Evolutionary conservation across 2,888 invertebrate species (phyloP).

Genomic region (Anoplius nigerrimus): DNA sequence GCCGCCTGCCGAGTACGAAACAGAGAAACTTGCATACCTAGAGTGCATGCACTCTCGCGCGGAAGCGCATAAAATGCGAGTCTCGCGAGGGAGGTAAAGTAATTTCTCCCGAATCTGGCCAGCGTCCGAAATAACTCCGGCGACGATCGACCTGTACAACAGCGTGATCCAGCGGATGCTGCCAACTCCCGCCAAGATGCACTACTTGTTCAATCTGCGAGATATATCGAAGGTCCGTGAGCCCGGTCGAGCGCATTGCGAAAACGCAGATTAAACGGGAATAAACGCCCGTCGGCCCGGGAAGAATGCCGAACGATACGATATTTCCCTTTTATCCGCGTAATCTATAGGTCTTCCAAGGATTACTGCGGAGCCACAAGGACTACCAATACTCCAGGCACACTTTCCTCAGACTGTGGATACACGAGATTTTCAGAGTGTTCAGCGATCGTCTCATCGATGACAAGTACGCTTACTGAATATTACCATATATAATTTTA

Average conservation of each 20-base stretch:
- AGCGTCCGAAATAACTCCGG: constrained; percentile 82
- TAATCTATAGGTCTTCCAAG: constrained; percentile 80
- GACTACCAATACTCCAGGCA: constrained; percentile 85
- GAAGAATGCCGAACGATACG: neutral
- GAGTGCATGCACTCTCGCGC: no score
- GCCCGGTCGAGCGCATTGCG: neutral
- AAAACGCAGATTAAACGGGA: neutral
- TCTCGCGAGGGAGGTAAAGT: neutral
- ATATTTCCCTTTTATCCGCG: neutral
- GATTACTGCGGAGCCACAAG: constrained; percentile 85
- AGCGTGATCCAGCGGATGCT: constrained; percentile 84
- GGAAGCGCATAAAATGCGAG: neutral
- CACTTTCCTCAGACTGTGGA: constrained; percentile 87
- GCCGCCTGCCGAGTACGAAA: no score
- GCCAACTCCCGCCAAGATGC: constrained; percentile 92
- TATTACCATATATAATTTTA: neutral
- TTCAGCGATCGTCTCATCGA: constrained; percentile 90
- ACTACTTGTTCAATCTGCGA: constrained; percentile 91
- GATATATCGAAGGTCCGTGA: constrained; percentile 88
- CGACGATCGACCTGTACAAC: constrained; percentile 87
- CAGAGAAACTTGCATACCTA: no score
- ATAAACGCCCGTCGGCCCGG: constrained; percentile 1
- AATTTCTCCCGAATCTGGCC: constrained; percentile 24
- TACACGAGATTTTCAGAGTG: constrained; percentile 90
- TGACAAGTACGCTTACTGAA: constrained; percentile 77